Evolutionary conservation across 2,888 invertebrate species (phyloP), one percentile per base, ranked within the genome.

Genomic region (Sacculina carcini): DNA sequence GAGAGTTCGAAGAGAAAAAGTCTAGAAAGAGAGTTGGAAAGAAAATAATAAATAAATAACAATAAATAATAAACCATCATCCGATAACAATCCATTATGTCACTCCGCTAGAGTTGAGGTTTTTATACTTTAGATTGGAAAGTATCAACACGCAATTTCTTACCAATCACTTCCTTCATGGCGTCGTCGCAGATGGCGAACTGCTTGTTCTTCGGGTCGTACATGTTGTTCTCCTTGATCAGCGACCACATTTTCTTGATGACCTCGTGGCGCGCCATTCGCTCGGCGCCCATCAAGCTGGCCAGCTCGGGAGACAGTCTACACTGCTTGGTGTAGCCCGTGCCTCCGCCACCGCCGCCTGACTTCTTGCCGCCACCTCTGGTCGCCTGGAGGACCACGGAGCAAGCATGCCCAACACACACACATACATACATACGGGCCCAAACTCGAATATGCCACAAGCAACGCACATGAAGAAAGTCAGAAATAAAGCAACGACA

Each of bases 101-200:
- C n/a, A n/a, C n/a, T n/a, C n/a, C 16, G 6, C 16, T 6, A 24
- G 9, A 3, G 49, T 39, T 16, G n/a, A 34, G 51, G 26, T n/a
- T n/a, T n/a, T n/a, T n/a, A n/a, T n/a, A n/a, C n/a, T n/a, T n/a
- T n/a, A n/a, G n/a, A n/a, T n/a, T n/a, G n/a, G n/a, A 28, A 36
- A 34, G 9, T 44, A 49, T 51, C 32, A 10, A 40, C 23, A 9
- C 36, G 60, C n/a, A n/a, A n/a, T n/a, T n/a, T n/a, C 66, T 65
- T 61, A 70, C 89, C 87, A 64, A 92, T 83, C 36, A 92, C 80
- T 66, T 82, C 84, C 65, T 78, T 70, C 38, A 92, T 69, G 50
- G 87, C 81, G 51, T 83, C 85, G 64, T 92, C 89, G 67, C 90
- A 90, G 60, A 90, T 81, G 58, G 90, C 89, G 62, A 76, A 92